Percentiles rank a stretch among this genome's conserved stretches.
Evolutionary conservation across 2,888 invertebrate genomes (phyloP).

Genomic region (Cantharis rufa): DNA sequence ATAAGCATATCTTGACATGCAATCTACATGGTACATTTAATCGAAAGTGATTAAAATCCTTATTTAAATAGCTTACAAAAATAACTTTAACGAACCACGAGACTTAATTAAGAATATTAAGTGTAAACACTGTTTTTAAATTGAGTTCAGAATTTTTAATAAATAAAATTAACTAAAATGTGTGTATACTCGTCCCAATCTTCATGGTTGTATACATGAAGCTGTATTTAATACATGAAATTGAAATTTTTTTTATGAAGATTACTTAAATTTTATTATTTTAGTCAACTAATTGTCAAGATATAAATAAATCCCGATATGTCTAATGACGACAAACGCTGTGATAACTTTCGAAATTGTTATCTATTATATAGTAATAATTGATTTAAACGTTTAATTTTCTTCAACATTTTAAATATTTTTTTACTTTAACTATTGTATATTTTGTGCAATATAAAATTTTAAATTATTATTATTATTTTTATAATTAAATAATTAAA

Average conservation of each 20-base stretch:
- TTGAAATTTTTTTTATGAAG: neutral
- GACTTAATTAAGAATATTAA: constrained; percentile 16
- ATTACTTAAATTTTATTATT: neutral
- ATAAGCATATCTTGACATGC: constrained; percentile 38
- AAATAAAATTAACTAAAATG: constrained; percentile 5
- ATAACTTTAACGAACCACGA: constrained; percentile 11
- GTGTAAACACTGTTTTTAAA: constrained; percentile 7
- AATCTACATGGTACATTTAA: constrained; percentile 32
- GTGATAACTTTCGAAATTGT: neutral
- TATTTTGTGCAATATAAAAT: no score
- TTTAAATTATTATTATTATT: no score
- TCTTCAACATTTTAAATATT: no score
- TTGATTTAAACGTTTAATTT: neutral
- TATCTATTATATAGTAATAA: neutral
- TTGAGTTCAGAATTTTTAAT: constrained; percentile 4
- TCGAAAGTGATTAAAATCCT: constrained; percentile 22
- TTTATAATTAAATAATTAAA: no score
- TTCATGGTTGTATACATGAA: neutral
- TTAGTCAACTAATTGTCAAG: neutral
- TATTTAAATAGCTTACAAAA: constrained; percentile 23
- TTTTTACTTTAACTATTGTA: no score
- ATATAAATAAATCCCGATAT: neutral
- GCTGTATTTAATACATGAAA: neutral
- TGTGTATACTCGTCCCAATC: neutral
- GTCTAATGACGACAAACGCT: neutral